Evolutionary conservation across 2,113 vertebrate genomes (phyloP), one percentile per base, ranked within the genome.

Genomic region (Zootoca vivipara): DNA sequence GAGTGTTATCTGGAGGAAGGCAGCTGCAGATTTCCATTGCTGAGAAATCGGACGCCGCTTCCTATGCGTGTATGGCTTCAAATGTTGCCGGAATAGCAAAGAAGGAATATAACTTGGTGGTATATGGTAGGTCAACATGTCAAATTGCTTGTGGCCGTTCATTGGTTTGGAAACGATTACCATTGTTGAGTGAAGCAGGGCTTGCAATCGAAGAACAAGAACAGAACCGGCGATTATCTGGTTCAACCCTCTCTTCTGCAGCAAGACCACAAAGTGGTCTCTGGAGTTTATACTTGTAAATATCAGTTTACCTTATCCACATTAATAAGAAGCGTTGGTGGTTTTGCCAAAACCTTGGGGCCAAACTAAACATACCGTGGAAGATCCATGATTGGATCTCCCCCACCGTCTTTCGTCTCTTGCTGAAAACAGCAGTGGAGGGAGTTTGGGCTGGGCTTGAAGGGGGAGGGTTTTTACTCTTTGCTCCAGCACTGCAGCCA

Each of bases 61-160:
- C 97, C 28, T 99, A 99, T 86, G 94, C 94, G 33, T 99, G 99
- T 87, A 86, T 95, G 64, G 98, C 99, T 56, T 97, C 98, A 3
- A 99, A 97, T 1, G n/a, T 95, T 30, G 98, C 98, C 16, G 99
- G 99, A 82, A 96, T 81, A 28, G 89, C 95, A 67, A 96, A 91
- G 88, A 99, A 98, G 78, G 97, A 98, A 86, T 99, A 99, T 95
- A 97, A 40, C 86, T 96, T 99, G 78, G 97, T 98, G 92, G 98
- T 99, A 75, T 98, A 99, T 22, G 96, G 99, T 99, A 96, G 88
- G 94, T 91, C 12, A 65, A 58, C 38, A 0, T 33, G 30, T 70
- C 62, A 46, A 82, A 12, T 64, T 72, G 38, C 69, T 2, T 10
- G 82, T 35, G 0, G 0, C 1, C 10, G 16, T 84, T 78, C 28